Conservation (phyloP, 2,888 invertebrate genomes). For the Carterocephalus palaemon region DNA sequence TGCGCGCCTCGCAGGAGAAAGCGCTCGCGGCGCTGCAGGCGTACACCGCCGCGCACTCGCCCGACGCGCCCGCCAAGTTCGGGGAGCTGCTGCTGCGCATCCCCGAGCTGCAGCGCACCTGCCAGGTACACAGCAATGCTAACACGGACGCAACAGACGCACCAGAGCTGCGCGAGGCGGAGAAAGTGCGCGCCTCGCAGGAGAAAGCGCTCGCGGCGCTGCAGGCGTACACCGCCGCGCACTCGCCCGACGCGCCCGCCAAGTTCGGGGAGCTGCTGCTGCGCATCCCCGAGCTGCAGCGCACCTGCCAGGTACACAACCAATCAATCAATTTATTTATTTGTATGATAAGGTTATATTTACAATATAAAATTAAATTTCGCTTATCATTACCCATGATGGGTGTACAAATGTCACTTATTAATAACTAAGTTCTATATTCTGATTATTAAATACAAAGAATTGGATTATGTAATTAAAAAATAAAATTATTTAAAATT, state of each 20-base stretch:
- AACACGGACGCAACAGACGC: background rate
- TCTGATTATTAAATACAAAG: too few species aligned
- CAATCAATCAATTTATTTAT: too few species aligned
- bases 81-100: constrained; percentile 95
- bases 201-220: constrained; percentile 95
- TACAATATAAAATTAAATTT: background rate
- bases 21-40: constrained; percentile 94
- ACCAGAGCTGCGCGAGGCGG: constrained; percentile 89
- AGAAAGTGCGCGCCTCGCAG: constrained; percentile 95
- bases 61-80: constrained; percentile 95
- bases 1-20: constrained; percentile 95
- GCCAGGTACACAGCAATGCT: constrained; percentile 83
- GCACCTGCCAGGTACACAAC: constrained; percentile 93
- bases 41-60: constrained; percentile 94
- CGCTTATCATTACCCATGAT: too few species aligned
- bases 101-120: constrained; percentile 96
- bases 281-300: constrained; percentile 95
- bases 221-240: constrained; percentile 93
- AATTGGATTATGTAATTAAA: too few species aligned
- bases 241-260: constrained; percentile 95
- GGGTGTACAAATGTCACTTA: too few species aligned
- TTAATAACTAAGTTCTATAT: too few species aligned
- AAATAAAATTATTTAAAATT: too few species aligned
- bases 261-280: constrained; percentile 96
- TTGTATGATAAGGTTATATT: too few species aligned